These are phyloP conservation scores for Dallia pectoralis DNA, from an alignment of 2,797 vertebrate species.

Conservation along the genomic window DNA sequence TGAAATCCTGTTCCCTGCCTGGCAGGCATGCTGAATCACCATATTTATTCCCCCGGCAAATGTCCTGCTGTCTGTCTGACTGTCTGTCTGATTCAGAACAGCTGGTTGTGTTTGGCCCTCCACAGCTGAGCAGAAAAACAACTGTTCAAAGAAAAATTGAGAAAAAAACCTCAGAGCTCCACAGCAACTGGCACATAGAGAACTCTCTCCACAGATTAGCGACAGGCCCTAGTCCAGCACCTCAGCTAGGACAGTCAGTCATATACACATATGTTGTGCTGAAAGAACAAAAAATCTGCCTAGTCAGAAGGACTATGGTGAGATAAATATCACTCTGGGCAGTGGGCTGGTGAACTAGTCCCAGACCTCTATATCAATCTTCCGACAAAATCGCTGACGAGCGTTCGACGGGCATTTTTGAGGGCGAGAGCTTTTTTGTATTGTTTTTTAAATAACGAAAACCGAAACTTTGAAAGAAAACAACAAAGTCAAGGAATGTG, in stretches of 20 bases:
- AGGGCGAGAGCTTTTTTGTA: not conserved
- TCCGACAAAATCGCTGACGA: not conserved
- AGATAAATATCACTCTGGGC: not conserved
- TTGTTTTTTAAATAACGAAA: not conserved
- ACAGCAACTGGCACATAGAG: conserved; percentile 17
- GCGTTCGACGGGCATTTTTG: too few relatives aligned
- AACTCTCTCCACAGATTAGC: not conserved
- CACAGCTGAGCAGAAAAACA: conserved; percentile 38
- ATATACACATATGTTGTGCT: not conserved
- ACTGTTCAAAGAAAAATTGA: conserved; percentile 15
- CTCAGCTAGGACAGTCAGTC: not conserved
- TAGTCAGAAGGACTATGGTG: not conserved
- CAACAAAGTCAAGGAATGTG: not conserved
- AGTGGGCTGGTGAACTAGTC: not conserved
- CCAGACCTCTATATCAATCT: not conserved
- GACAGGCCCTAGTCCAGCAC: not conserved
- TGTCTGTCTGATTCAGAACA: conserved; percentile 2
- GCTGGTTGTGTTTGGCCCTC: conserved; percentile 5
- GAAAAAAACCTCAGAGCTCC: too few relatives aligned
- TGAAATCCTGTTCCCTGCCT: not conserved
- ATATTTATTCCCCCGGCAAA: not conserved
- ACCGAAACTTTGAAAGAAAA: not conserved
- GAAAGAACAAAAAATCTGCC: not conserved
- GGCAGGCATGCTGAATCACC: not conserved
- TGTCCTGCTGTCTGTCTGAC: not conserved